Percentiles rank a stretch among this genome's conserved stretches.
Conservation (phyloP, 2,888 invertebrate genomes). For the Lordiphosa fenestrarum region DNA sequence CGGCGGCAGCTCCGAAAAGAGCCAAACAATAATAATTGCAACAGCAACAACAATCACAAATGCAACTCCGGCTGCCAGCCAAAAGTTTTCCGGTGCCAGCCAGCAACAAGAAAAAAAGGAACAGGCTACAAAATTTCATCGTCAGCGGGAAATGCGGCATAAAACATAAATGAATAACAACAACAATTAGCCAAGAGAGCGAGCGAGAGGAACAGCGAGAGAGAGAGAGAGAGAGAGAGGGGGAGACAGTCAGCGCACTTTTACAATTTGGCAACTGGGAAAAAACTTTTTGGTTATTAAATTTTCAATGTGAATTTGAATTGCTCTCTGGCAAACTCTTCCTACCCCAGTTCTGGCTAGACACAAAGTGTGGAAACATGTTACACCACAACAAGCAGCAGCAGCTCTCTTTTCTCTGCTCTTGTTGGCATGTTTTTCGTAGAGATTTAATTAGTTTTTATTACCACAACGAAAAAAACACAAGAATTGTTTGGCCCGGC, state of each 20-base stretch:
- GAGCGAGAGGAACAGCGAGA: background rate
- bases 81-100: slow-evolving; percentile 54
- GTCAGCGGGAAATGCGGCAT: slow-evolving; percentile 47
- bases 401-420: slow-evolving; percentile 2
- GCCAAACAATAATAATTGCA: slow-evolving; percentile 68
- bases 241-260: slow-evolving; percentile 28
- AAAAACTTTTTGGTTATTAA: slow-evolving; percentile 66
- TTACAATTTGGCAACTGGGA: slow-evolving; percentile 39
- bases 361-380: slow-evolving; percentile 71
- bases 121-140: slow-evolving; percentile 9
- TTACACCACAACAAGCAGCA: slow-evolving; percentile 35
- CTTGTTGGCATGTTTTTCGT: slow-evolving; percentile 47
- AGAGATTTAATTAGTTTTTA: slow-evolving; percentile 69
- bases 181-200: slow-evolving; percentile 36
- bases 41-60: slow-evolving; percentile 38
- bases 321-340: slow-evolving; percentile 32
- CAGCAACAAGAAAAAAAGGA: background rate
- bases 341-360: slow-evolving; percentile 33
- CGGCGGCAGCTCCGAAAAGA: slow-evolving; percentile 43
- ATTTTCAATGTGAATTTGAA: slow-evolving; percentile 69
- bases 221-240: slow-evolving; percentile 3
- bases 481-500: slow-evolving; percentile 35
- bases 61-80: slow-evolving; percentile 46
- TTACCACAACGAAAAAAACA: slow-evolving; percentile 46
- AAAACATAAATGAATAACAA: slow-evolving; percentile 61